Evolutionary conservation across 2,888 invertebrate genomes (phyloP).

Genomic region (Agrilus mali): DNA sequence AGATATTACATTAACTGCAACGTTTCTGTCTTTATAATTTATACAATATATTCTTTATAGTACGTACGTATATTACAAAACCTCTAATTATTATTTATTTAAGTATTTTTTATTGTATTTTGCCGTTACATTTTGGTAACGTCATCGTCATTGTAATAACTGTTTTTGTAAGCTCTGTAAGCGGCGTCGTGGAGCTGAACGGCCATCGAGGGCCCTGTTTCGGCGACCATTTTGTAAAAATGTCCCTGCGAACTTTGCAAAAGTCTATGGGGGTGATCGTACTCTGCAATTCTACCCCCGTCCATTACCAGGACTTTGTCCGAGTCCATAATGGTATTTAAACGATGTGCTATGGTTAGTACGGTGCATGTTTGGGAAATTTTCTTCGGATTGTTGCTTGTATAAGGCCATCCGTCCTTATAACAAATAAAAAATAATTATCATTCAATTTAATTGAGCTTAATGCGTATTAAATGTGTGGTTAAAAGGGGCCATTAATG

Average conservation of each 20-base stretch:
- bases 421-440: slow-evolving; percentile 1
- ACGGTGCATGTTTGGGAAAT: slow-evolving; percentile 68
- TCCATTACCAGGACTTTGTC: slow-evolving; percentile 72
- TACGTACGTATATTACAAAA: too few species aligned
- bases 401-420: slow-evolving; percentile 57
- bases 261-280: slow-evolving; percentile 61
- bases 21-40: too few species aligned
- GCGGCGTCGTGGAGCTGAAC: slow-evolving; percentile 20
- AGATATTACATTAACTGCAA: too few species aligned
- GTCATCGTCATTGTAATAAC: too few species aligned
- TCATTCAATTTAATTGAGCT: neutral
- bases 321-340: slow-evolving; percentile 75
- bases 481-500: too few species aligned
- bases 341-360: slow-evolving; percentile 68
- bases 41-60: too few species aligned
- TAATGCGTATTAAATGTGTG: too few species aligned
- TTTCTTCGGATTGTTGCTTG: slow-evolving; percentile 62
- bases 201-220: slow-evolving; percentile 43
- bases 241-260: slow-evolving; percentile 46
- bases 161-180: too few species aligned
- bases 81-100: too few species aligned
- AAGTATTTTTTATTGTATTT: too few species aligned
- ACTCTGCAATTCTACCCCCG: slow-evolving; percentile 61
- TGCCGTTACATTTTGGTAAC: too few species aligned
- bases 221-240: slow-evolving; percentile 53